These are phyloP conservation scores for Cyprinodon diabolis DNA, from an alignment of 2,797 vertebrate genomes.

Conservation along the genomic window DNA sequence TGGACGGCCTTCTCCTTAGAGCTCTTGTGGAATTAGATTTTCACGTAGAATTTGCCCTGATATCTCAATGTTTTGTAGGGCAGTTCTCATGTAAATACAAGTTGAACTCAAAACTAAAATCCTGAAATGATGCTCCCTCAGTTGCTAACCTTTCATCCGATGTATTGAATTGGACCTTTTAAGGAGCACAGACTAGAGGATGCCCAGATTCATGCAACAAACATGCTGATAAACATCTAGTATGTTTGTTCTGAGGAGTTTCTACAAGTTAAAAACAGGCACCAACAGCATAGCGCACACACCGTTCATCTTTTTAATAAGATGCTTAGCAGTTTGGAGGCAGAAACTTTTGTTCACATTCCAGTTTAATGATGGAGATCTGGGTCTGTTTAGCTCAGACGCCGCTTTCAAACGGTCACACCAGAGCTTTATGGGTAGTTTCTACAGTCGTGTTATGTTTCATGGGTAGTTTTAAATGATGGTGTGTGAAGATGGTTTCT, in stretches of 20 bases:
- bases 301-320: slow-evolving; percentile 1
- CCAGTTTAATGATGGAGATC: slow-evolving; percentile 37
- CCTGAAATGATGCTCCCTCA: no score
- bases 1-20: no score
- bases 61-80: no score
- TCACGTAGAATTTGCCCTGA: no score
- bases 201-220: no score
- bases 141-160: no score
- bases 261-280: not conserved
- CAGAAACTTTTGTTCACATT: slow-evolving; percentile 39
- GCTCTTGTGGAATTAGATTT: no score
- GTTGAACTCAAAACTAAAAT: no score
- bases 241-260: no score
- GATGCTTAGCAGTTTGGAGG: slow-evolving; percentile 26
- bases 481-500: not conserved
- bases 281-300: not conserved
- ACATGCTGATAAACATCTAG: not conserved
- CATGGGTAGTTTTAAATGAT: slow-evolving; percentile 13
- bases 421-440: slow-evolving; percentile 20
- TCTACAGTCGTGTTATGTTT: slow-evolving; percentile 26
- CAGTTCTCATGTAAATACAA: no score
- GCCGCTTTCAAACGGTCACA: slow-evolving; percentile 24
- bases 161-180: no score
- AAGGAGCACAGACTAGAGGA: no score
- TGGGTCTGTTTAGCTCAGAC: slow-evolving; percentile 23